Percentiles rank a stretch among this genome's conserved stretches.
Evolutionary conservation across 2,888 invertebrate genomes (phyloP).

Genomic region (Melieria omissa): DNA sequence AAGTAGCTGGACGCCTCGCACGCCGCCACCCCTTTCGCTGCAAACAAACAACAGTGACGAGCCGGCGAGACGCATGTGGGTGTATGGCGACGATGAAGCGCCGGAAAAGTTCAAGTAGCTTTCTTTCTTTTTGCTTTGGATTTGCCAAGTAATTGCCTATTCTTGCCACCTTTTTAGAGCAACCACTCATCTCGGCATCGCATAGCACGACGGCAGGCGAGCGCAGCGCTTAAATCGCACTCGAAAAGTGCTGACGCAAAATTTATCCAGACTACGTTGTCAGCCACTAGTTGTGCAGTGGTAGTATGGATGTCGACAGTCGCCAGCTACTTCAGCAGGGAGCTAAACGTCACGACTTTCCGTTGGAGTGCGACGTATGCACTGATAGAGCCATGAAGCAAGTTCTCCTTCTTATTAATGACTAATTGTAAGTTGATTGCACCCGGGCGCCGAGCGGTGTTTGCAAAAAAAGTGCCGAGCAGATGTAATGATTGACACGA

Average conservation of each 20-base stretch:
- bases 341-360: too few species aligned
- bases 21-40: background rate
- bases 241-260: conserved; percentile 64
- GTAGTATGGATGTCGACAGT: too few species aligned
- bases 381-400: too few species aligned
- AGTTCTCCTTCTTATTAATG: too few species aligned
- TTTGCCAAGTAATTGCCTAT: conserved; percentile 58
- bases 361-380: too few species aligned
- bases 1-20: background rate
- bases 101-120: conserved; percentile 47
- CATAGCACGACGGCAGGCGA: background rate
- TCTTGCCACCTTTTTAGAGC: conserved; percentile 48
- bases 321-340: too few species aligned
- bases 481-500: too few species aligned
- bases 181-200: conserved; percentile 15
- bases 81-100: conserved; percentile 27
- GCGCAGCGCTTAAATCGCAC: conserved; percentile 45
- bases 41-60: conserved; percentile 21
- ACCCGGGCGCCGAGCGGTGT: too few species aligned
- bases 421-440: too few species aligned
- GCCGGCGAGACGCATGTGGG: conserved; percentile 30
- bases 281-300: background rate
- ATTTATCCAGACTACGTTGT: conserved; percentile 56
- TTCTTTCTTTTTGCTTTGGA: conserved; percentile 58
- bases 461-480: too few species aligned